Conservation (phyloP, 2,888 invertebrate genomes). For the Candidula unifasciata region DNA sequence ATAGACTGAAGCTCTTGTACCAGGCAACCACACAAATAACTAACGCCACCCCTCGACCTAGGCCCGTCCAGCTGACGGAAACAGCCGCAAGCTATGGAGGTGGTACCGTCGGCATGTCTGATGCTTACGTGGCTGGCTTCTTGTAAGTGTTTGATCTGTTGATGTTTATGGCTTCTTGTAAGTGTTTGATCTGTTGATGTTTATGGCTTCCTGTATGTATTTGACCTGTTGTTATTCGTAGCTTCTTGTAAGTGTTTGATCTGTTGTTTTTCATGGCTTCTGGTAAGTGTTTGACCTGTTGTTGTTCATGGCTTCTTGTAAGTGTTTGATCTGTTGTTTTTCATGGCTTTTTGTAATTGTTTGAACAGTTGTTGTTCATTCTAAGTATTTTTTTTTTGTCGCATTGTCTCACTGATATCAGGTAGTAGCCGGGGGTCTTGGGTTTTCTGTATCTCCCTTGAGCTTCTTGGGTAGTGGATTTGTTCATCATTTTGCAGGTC, state of each 20-base stretch:
- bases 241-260: conserved; percentile 55
- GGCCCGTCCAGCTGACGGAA: conserved; percentile 50
- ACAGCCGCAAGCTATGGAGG: conserved; percentile 54
- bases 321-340: no score
- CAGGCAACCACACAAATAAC: conserved; percentile 56
- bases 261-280: no score
- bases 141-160: conserved; percentile 54
- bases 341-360: no score
- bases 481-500: no score
- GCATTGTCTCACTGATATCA: no score
- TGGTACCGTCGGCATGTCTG: conserved; percentile 50
- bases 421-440: no score
- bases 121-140: conserved; percentile 54
- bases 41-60: background rate
- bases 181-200: conserved; percentile 48
- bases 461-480: no score
- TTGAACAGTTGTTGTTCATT: no score
- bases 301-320: no score
- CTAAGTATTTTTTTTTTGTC: no score
- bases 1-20: conserved; percentile 80
- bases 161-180: conserved; percentile 55
- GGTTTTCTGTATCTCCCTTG: no score
- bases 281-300: no score
- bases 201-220: conserved; percentile 55
- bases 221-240: conserved; percentile 49